Evolutionary conservation across 2,113 vertebrate genomes (phyloP), one percentile per base, ranked within the genome.

Genomic region (Pelobates fuscus): DNA sequence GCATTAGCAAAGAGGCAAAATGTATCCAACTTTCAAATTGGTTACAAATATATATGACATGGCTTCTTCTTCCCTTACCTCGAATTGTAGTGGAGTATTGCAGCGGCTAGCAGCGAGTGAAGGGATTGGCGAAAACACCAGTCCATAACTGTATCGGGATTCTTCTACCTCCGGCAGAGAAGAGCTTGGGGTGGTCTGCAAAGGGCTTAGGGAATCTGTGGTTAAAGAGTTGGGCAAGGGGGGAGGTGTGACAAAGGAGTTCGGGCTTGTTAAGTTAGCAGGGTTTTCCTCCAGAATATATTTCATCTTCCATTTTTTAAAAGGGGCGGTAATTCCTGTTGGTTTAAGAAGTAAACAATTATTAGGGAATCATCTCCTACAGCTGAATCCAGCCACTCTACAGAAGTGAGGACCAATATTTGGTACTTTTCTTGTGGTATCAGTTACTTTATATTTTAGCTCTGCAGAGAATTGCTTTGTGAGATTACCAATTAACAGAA

Each of bases 41-140:
- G n/a, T n/a, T n/a, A n/a, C n/a, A n/a, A n/a, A n/a, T n/a, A n/a
- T n/a, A n/a, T n/a, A n/a, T n/a, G n/a, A n/a, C 32, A 37, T 37
- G 10, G 32, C 10, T 10, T 37, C 32, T 10, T 10, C 32, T 37
- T 37, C 2, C 27, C 76, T 90, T 91, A 98, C 97, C 92, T 99
- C 97, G 79, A 99, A 99, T 81, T 98, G 96, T 86, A 98, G 90
- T 46, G 96, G 96, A 69, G 96, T 98, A 93, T 98, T 98, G 90
- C 96, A 99, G 88, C 95, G 94, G 85, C 96, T 98, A 86, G 95
- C 88, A 78, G 95, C 91, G 81, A 94, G 92, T 2, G 95, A 96
- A 66, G 92, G 88, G 81, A 96, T 88, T 10, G 96, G 96, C 1
- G 97, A 98, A 87, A 93, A 97, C 77, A 85, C 76, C 46, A 94